Evolutionary conservation across 2,888 invertebrate species (phyloP), one percentile per base, ranked within the genome.

Genomic region (Watsonalla binaria): DNA sequence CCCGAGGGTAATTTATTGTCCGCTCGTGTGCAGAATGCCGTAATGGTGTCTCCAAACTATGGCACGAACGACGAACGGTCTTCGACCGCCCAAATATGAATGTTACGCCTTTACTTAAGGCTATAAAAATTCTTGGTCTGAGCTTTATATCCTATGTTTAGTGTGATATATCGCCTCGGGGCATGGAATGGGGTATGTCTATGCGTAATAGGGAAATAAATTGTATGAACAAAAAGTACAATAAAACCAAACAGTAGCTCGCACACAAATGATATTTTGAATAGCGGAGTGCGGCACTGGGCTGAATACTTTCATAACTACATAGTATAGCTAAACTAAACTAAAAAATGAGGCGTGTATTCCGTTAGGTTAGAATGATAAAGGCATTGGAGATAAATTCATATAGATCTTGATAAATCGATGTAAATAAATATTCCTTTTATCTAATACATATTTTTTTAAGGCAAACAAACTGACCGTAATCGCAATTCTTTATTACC

Each of bases 11-110:
- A 86, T 87, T 85, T 85, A 86, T 83, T 67, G 77, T 65, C 63
- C 65, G 68, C 72, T 73, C 83, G 82, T 81, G 81, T 70, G 72
- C 76, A 76, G 78, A 84, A 83, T 82, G 76, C 78, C 65, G 70
- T 80, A 83, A 82, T 82, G 76, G 76, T 74, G 74, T 73, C 76
- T 78, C 76, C 77, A 70, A 83, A 79, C 70, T 80, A 76, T 72
- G 66, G 66, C 66, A 70, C 70, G 68, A 72, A 76, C 68, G 65
- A 58, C 59, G 59, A 60, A 54, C 68, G 65, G 60, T 64, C 65
- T 11, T 11, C 11, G 61, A 65, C 69, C 70, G 68, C 67, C 72
- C 73, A 69, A 78, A 80, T 79, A 79, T 78, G 72, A 81, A 71
- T 71, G 68, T 70, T 64, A 64, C 63, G 69, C 68, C 68, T 72